These are phyloP conservation scores for Thunnus thynnus DNA, from an alignment of 2,113 vertebrate genomes.

Conservation along the genomic window DNA sequence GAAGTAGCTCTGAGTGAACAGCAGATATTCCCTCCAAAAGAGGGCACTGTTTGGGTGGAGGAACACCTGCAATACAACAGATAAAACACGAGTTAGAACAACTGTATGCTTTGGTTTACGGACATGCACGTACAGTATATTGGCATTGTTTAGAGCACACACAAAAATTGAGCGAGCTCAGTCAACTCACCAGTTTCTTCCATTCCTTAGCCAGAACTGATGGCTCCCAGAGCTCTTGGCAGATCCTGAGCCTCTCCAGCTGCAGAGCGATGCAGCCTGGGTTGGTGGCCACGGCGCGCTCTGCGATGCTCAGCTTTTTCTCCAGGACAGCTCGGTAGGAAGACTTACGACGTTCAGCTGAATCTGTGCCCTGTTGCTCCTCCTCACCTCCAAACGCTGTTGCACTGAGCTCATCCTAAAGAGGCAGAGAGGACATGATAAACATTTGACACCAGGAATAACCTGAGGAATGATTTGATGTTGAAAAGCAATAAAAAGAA, in stretches of 20 bases:
- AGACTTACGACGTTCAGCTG: slow-evolving; percentile 75
- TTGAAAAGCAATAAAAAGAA: no score
- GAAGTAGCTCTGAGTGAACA: slow-evolving; percentile 95
- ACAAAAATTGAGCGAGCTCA: background rate
- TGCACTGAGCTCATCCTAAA: slow-evolving; percentile 89
- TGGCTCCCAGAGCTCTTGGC: slow-evolving; percentile 93
- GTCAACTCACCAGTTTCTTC: slow-evolving; percentile 89
- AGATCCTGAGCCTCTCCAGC: slow-evolving; percentile 89
- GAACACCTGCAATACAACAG: slow-evolving; percentile 83
- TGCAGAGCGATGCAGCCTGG: slow-evolving; percentile 90
- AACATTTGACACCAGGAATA: background rate
- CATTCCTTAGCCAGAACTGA: slow-evolving; percentile 91
- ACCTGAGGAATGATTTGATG: background rate
- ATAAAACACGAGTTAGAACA: background rate
- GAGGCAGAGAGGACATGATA: background rate
- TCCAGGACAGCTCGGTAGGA: slow-evolving; percentile 87
- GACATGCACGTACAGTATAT: background rate
- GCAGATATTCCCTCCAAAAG: slow-evolving; percentile 93
- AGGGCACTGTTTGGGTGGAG: slow-evolving; percentile 93
- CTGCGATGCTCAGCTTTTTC: slow-evolving; percentile 94
- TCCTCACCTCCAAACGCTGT: slow-evolving; percentile 81
- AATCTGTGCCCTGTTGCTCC: slow-evolving; percentile 77
- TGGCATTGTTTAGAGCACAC: background rate
- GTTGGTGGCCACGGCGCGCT: slow-evolving; percentile 92
- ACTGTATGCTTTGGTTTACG: background rate